phyloP scores from a whole-genome alignment of 2,797 vertebrate genomes.

The Micrastur ruficollis region DNA sequence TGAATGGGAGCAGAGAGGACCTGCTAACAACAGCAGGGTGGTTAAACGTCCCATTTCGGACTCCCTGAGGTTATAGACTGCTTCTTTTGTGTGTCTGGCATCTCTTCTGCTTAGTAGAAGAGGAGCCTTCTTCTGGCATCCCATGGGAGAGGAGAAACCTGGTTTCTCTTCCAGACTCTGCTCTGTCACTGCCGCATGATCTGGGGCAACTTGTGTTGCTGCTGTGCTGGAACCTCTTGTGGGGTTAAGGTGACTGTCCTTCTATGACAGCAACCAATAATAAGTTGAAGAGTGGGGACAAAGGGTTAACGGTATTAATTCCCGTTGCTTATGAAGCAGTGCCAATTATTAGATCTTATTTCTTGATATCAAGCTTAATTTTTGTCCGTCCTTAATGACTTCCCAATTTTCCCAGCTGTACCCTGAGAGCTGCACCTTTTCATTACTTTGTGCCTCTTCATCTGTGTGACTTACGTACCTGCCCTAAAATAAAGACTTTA shows the following conservation, averaged over 20 bases:
- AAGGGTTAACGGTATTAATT: constrained; percentile 24
- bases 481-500: constrained; percentile 27
- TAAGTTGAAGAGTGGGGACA: not conserved
- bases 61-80: not conserved
- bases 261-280: not conserved
- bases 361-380: constrained; percentile 38
- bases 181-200: not conserved
- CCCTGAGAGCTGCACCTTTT: not conserved
- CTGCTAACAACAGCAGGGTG: not conserved
- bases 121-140: not conserved
- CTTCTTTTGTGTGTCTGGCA: not conserved
- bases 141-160: not conserved
- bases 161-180: not conserved
- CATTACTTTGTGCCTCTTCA: not conserved
- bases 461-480: not conserved
- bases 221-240: not conserved
- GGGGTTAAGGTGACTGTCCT: not conserved
- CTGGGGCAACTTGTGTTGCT: not conserved
- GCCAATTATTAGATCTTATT: constrained; percentile 41
- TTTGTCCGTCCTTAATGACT: constrained; percentile 32
- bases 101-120: not conserved
- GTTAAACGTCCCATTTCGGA: not conserved
- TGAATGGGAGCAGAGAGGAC: not conserved
- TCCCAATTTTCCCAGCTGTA: constrained; percentile 24
- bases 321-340: not conserved